Evolutionary conservation across 2,888 invertebrate genomes (phyloP), one percentile per base, ranked within the genome.

Genomic region (Beris chalybata): DNA sequence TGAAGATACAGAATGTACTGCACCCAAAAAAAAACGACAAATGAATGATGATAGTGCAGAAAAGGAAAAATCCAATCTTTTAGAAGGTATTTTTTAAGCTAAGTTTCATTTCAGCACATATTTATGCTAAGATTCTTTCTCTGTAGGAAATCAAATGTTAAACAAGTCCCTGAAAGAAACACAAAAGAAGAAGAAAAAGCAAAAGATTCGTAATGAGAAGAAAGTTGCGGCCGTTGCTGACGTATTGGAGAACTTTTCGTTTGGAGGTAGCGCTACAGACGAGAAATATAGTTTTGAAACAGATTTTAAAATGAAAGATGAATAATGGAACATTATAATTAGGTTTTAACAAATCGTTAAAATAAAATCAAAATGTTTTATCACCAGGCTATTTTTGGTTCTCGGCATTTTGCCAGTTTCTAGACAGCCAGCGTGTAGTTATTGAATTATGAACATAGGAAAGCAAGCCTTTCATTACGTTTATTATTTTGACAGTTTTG

Each of bases 141-240:
- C 66, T 73, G 4, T 43, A 80, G 80, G 80, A 43, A 81, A 81
- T 76, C 83, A 84, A 75, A 82, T 83, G 69, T 74, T 86, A 13
- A 88, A 88, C 74, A 84, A 85, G 74, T 73, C 84, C 1, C 83
- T 83, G 32, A 88, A 88, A 72, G 75, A 76, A 7, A 61, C 74
- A 12, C 75, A 77, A 32, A 86, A 86, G 76, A 84, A 83, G 68
- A 82, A 76, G 72, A 88, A 85, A 73, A 89, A 89, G 73, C 80
- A 83, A 32, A 79, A 77, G 70, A 80, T 80, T 52, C 81, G 84
- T 38, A 82, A 80, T 72, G 89, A 89, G 68, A 89, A 87, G 76
- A 84, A 86, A 71, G 85, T 90, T 0, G 76, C 83, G 0, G 84
- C 85, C 69, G 80, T 92, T 68, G 85, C 89, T 0, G 84, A 83